phyloP scores from a whole-genome alignment of 2,888 invertebrate species.

The Agapetus fuscipes region DNA sequence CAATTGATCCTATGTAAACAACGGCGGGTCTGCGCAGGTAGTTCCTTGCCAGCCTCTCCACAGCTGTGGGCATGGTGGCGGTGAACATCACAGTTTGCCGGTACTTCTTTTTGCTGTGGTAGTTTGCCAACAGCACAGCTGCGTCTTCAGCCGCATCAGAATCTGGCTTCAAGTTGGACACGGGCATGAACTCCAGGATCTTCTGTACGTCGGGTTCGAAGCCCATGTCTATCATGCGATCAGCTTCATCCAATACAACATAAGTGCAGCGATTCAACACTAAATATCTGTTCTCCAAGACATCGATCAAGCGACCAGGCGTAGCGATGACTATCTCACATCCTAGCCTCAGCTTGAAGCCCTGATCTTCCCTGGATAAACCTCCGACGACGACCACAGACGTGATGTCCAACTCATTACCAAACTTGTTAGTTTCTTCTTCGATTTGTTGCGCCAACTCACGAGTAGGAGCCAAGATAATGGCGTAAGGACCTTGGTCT shows the following conservation, averaged over 20 bases:
- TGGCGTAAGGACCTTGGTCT: slow-evolving; percentile 96
- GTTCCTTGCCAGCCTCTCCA: slow-evolving; percentile 89
- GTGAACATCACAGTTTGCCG: slow-evolving; percentile 99
- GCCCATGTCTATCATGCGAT: slow-evolving; percentile 99
- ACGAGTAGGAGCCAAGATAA: slow-evolving; percentile 98
- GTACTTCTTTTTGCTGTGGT: slow-evolving; percentile 92
- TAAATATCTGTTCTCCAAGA: slow-evolving; percentile 94
- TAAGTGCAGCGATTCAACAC: slow-evolving; percentile 97
- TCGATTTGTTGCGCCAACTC: slow-evolving; percentile 99
- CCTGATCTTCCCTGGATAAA: slow-evolving; percentile 96
- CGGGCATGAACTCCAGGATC: slow-evolving; percentile 96
- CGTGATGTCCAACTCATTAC: slow-evolving; percentile 81
- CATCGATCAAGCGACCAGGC: slow-evolving; percentile 98
- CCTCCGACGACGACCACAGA: slow-evolving; percentile 98
- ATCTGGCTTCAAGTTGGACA: slow-evolving; percentile 96
- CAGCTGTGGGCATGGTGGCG: slow-evolving; percentile 98
- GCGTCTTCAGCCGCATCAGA: slow-evolving; percentile 97
- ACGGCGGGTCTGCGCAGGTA: slow-evolving; percentile 94
- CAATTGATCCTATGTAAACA: slow-evolving; percentile 93
- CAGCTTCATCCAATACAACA: slow-evolving; percentile 92
- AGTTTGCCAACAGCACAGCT: slow-evolving; percentile 81
- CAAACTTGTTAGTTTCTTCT: slow-evolving; percentile 97
- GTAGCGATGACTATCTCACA: slow-evolving; percentile 99
- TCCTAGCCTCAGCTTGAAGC: slow-evolving; percentile 89
- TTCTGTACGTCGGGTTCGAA: slow-evolving; percentile 98